phyloP scores from a whole-genome alignment of 2,888 invertebrate species.

The Eupithecia dodoneata region DNA sequence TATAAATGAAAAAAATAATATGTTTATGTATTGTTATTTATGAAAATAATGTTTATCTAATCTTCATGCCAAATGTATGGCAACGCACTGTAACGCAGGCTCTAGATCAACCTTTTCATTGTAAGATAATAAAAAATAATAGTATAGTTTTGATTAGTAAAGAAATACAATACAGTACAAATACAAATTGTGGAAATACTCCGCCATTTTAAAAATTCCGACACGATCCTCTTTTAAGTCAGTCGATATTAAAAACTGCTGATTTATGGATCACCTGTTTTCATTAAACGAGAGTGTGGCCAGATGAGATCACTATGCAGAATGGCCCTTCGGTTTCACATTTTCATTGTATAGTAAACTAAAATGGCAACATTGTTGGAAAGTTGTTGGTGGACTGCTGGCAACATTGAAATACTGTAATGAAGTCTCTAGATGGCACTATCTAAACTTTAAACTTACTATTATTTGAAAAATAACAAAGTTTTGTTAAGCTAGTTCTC shows the following conservation, averaged over 20 bases:
- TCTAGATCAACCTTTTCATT: too few species aligned
- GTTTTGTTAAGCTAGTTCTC: neutral
- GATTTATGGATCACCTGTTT: conserved; percentile 28
- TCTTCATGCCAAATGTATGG: too few species aligned
- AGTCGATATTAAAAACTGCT: conserved; percentile 31
- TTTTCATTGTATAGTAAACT: neutral
- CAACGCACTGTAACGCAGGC: too few species aligned
- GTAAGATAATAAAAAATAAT: too few species aligned
- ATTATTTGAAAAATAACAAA: neutral
- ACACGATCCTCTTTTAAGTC: conserved; percentile 20
- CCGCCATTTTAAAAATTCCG: conserved; percentile 9
- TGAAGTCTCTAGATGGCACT: neutral
- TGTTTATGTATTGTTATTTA: too few species aligned
- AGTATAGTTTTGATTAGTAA: too few species aligned
- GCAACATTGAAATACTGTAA: neutral
- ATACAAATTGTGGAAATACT: neutral
- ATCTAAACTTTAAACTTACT: neutral
- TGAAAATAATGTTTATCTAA: too few species aligned
- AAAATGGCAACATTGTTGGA: conserved; percentile 2
- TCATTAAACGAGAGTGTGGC: conserved; percentile 20
- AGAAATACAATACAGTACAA: too few species aligned
- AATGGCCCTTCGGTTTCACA: neutral
- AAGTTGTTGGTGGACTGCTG: neutral
- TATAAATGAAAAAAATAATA: too few species aligned
- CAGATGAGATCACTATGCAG: conserved; percentile 10